Conservation (phyloP, 2,797 vertebrate species). For the Myripristis jacobus region DNA sequence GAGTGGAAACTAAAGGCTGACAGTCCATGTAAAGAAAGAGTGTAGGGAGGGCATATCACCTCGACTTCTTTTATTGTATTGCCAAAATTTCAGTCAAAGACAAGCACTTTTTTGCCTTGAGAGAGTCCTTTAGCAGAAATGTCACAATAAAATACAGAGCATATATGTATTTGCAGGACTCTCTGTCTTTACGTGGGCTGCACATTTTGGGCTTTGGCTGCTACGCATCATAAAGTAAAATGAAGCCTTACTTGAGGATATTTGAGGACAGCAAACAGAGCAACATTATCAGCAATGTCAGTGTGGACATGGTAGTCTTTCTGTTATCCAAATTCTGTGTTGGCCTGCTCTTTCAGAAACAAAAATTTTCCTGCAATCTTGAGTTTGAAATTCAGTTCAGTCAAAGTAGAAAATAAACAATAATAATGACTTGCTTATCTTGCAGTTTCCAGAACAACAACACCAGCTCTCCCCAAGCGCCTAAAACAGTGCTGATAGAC, state of each 20-base stretch:
- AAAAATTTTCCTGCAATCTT: constrained; percentile 38
- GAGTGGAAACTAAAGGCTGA: constrained; percentile 5
- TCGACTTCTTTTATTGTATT: constrained; percentile 1
- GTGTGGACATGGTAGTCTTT: constrained; percentile 36
- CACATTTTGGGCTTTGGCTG: constrained; percentile 28
- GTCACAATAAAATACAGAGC: not conserved
- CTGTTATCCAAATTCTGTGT: constrained; percentile 49
- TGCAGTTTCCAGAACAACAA: constrained; percentile 45
- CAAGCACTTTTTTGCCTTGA: not conserved
- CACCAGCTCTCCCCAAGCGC: constrained; percentile 18
- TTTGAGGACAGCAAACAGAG: constrained; percentile 28
- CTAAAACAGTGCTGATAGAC: constrained; percentile 42
- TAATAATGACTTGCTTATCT: constrained; percentile 54
- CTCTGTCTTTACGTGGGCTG: constrained; percentile 7
- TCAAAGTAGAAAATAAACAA: constrained; percentile 60
- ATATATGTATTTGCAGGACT: constrained; percentile 5
- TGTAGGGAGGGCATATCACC: not conserved
- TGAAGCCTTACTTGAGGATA: constrained; percentile 1
- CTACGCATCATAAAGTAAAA: constrained; percentile 26
- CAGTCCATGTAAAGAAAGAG: not conserved
- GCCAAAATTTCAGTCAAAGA: constrained; percentile 9
- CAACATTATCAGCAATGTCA: constrained; percentile 47
- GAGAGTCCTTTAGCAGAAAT: not conserved
- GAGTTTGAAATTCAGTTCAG: constrained; percentile 42
- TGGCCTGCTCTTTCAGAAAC: constrained; percentile 45